Conservation (phyloP, 2,113 vertebrate genomes). For the Indri indri region DNA sequence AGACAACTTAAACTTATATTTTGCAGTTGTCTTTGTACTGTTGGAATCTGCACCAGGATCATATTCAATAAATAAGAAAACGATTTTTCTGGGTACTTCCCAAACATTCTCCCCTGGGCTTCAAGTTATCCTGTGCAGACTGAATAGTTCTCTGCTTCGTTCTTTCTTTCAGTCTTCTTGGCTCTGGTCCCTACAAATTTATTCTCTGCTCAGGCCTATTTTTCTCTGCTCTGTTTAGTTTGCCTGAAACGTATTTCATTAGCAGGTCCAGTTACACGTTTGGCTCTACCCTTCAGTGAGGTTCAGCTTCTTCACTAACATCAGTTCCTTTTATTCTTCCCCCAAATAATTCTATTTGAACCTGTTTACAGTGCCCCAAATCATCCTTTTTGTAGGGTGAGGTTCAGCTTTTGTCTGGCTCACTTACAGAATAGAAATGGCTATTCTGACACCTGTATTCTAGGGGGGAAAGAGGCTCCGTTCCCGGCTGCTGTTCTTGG, state of each 20-base stretch:
- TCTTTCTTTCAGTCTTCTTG: background rate
- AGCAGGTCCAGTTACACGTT: background rate
- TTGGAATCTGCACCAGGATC: background rate
- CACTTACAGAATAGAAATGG: background rate
- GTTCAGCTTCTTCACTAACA: background rate
- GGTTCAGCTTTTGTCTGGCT: background rate
- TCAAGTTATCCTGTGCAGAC: background rate
- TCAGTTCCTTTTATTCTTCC: background rate
- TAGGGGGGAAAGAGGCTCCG: background rate
- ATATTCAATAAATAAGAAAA: background rate
- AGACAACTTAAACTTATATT: background rate
- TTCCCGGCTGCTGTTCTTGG: background rate
- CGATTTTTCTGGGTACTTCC: background rate
- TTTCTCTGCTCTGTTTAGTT: background rate
- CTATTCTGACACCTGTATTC: background rate
- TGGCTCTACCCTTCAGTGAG: background rate
- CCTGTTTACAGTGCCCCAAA: background rate
- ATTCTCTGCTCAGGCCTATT: background rate
- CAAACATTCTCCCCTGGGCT: background rate
- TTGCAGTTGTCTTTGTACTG: background rate
- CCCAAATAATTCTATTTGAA: background rate
- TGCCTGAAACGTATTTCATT: background rate
- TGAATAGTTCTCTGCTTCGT: background rate
- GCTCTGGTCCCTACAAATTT: background rate
- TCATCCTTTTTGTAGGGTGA: background rate